Percentiles rank a stretch among this genome's conserved stretches.
Conservation (phyloP, 2,888 invertebrate genomes). For the Laothoe populi region DNA sequence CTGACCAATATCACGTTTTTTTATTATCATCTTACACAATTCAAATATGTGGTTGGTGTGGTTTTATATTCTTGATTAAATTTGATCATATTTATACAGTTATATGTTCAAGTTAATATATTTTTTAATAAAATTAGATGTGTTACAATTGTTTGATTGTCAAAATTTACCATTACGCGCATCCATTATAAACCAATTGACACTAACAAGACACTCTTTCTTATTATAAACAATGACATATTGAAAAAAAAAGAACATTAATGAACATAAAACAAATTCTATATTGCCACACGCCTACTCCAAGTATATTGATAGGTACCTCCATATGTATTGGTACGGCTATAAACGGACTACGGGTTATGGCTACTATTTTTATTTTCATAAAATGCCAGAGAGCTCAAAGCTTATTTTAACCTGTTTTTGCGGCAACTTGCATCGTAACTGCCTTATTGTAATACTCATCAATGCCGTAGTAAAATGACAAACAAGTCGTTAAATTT, state of each 20-base stretch:
- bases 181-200: slow-evolving; percentile 11
- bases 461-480: slow-evolving; percentile 63
- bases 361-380: slow-evolving; percentile 44
- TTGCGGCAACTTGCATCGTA: slow-evolving; percentile 49
- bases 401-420: slow-evolving; percentile 61
- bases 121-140: too few relatives aligned
- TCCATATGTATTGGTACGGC: slow-evolving; percentile 26
- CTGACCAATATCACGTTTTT: slow-evolving; percentile 53
- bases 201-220: slow-evolving; percentile 10
- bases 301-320: slow-evolving; percentile 11
- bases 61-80: too few relatives aligned
- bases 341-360: slow-evolving; percentile 35
- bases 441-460: slow-evolving; percentile 57
- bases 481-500: slow-evolving; percentile 62
- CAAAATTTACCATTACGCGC: background rate
- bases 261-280: slow-evolving; percentile 10
- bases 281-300: slow-evolving; percentile 20
- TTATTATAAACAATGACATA: slow-evolving; percentile 18
- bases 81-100: too few relatives aligned
- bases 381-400: slow-evolving; percentile 46
- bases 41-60: too few relatives aligned
- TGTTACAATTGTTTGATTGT: background rate
- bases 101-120: too few relatives aligned
- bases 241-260: slow-evolving; percentile 11
- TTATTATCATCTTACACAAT: slow-evolving; percentile 41